Evolutionary conservation across 2,888 invertebrate genomes (phyloP), one percentile per base, ranked within the genome.

Genomic region (Philhelius pedissequus): DNA sequence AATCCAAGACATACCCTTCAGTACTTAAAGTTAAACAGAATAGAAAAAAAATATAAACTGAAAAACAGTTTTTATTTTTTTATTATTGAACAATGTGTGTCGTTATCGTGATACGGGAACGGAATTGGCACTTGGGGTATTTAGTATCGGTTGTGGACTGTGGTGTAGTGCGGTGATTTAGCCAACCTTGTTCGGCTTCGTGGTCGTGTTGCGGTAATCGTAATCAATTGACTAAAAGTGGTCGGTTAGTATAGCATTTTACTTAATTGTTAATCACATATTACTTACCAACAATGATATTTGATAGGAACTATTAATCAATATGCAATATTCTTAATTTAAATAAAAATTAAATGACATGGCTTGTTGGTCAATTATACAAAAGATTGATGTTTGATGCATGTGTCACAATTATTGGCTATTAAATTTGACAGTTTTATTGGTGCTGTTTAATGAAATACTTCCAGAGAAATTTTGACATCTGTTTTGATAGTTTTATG

Each of bases 181-280:
- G 54, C 62, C 71, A 77, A 73, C 15, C 69, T 69, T 54, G 52
- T 71, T 84, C 56, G 77, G 62, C 27, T 70, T 71, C 64, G 80
- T 66, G 75, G 79, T 84, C 69, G 71, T n/a, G n/a, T 48, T 52
- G 84, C 54, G 79, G 83, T 50, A 27, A 25, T 50, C 1, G 52
- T 70, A 76, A 62, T 60, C 80, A 76, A 76, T 84, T 80, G 75
- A 80, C 76, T 68, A 66, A 48, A 25, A 58, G 62, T 54, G 56
- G 15, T 62, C 43, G 60, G 74, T 78, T 82, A 69, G 83, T 74
- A n/a, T n/a, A 32, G 73, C 25, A 40, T 54, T 74, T 83, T 58
- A 54, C 54, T 73, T 68, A 43, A 45, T 48, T 82, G 54, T 73
- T 77, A 77, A 79, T 79, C 79, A 64, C 48, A 45, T 50, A 70